Percentiles rank a stretch among this genome's conserved stretches.
Evolutionary conservation across 2,113 vertebrate species (phyloP).

Genomic region (Notarius quadriscutis): DNA sequence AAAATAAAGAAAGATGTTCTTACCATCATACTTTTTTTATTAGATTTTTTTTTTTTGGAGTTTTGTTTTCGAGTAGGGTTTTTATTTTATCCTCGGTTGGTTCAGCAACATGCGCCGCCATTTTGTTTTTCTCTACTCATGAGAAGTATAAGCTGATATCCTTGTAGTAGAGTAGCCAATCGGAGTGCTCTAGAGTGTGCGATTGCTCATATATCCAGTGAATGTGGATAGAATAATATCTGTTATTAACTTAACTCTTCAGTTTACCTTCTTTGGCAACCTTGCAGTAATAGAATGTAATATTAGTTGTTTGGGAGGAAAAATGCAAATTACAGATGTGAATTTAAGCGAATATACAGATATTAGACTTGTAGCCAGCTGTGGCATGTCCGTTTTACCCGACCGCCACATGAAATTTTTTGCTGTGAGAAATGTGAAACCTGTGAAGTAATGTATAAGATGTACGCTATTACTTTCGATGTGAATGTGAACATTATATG

Average conservation of each 20-base stretch:
- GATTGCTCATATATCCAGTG: too few species aligned
- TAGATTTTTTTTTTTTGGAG: too few species aligned
- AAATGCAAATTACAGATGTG: neutral
- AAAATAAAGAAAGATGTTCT: too few species aligned
- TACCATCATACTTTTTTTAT: too few species aligned
- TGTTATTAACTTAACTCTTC: neutral
- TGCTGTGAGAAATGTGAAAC: neutral
- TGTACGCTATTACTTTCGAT: neutral
- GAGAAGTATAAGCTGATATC: too few species aligned
- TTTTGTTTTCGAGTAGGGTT: too few species aligned
- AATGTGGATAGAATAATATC: too few species aligned
- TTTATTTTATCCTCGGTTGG: too few species aligned
- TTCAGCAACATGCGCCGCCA: too few species aligned
- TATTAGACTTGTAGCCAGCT: neutral
- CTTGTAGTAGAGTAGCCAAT: too few species aligned
- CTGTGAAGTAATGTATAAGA: neutral
- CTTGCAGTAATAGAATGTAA: neutral
- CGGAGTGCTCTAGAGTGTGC: too few species aligned
- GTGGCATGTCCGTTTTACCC: neutral
- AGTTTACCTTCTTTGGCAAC: neutral
- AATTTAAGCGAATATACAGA: neutral
- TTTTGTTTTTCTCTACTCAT: too few species aligned
- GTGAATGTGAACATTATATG: constrained; percentile 13
- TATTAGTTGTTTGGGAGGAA: neutral
- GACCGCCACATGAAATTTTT: neutral